Base-by-base conservation (phyloP, 2,797 vertebrate genomes). In the Prunella strophiata region DNA sequence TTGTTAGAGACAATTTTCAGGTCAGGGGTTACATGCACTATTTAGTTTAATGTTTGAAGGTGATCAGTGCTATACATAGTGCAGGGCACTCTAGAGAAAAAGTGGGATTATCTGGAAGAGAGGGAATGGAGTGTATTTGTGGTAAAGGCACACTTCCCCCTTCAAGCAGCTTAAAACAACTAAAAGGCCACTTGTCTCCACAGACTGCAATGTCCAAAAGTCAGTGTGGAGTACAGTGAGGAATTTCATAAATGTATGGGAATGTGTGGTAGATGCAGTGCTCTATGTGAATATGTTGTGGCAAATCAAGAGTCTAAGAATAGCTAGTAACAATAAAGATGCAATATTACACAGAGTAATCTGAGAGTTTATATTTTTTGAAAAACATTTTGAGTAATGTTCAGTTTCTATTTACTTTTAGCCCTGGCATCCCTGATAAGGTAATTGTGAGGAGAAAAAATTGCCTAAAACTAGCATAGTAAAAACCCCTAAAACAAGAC, bases 51-150 rank as follows among this genome's bases (percentile, higher is more conserved):
- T 61, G 42, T 5, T 67, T 66, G 55, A 61, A 22, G 45, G 21
- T 7, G 4, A 23, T 62, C 38, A 25, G 48, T 59, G 51, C 27
- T 63, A 9, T 32, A 16, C 0, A 0, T 45, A 55, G 16, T 45
- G 38, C 58, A 55, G 42, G n/a, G 30, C 20, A 32, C 32, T 65
- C 22, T 7, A 34, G 57, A 67, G 34, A 74, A 89, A 74, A 45
- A 13, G 7, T 34, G 14, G 32, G 12, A 20, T 82, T 32, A 23
- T 51, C 14, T 57, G 63, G 29, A 81, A 51, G 54, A 22, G 47
- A 42, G 47, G 34, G 17, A 75, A 15, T 13, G 20, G 10, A 5
- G 9, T 40, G 16, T 30, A 19, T 11, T 0, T 12, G 23, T 63
- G 14, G 36, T 38, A 61, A 65, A 61, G 59, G 19, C 17, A 70